Conservation (phyloP, 2,888 invertebrate species). For the Euzetes globulus region DNA sequence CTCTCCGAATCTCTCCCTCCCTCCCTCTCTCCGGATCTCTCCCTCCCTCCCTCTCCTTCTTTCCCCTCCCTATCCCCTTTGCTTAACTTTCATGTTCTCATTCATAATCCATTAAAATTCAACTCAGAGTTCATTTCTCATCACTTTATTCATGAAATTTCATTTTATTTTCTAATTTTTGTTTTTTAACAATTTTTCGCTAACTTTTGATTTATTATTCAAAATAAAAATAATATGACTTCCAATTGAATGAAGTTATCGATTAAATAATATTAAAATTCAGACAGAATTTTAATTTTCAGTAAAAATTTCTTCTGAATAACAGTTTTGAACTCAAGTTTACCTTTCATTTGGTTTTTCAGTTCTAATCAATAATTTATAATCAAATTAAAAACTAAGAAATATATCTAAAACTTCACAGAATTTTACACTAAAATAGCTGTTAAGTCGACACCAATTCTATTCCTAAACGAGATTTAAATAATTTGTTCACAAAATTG, state of each 20-base stretch:
- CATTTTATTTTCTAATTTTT: neutral
- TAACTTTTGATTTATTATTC: neutral
- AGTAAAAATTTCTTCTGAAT: neutral
- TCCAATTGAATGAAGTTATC: neutral
- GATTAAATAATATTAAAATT: neutral
- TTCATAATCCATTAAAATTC: neutral
- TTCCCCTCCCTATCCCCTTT: neutral
- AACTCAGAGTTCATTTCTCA: neutral
- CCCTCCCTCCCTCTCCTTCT: constrained; percentile 17
- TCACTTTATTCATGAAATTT: constrained; percentile 10
- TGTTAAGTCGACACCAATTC: neutral
- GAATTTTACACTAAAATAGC: neutral
- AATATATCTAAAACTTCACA: neutral
- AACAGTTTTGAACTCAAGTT: neutral
- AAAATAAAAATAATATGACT: neutral
- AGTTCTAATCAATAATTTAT: neutral
- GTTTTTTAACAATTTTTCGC: neutral
- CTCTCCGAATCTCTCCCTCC: too few species aligned
- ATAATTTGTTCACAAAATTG: neutral
- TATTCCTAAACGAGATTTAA: neutral
- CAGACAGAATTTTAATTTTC: neutral
- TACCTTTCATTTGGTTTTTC: neutral
- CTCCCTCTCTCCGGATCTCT: constrained; percentile 6
- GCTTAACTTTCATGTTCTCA: neutral
- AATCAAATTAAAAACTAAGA: neutral